These are phyloP conservation scores for Hyles lineata DNA, from an alignment of 2,888 invertebrate genomes.

Conservation along the genomic window DNA sequence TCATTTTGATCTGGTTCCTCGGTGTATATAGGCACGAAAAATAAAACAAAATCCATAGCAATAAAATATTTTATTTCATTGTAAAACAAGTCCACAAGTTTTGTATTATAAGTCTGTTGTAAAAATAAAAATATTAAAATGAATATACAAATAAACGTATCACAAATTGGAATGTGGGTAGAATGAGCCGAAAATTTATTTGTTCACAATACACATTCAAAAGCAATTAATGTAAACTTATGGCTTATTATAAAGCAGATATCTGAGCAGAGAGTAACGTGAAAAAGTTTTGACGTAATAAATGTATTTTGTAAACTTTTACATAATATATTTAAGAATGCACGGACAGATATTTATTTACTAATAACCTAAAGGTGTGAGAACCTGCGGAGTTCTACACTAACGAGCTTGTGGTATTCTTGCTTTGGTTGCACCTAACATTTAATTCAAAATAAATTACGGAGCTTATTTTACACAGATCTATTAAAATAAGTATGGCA, in stretches of 20 bases:
- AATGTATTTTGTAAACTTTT: background rate
- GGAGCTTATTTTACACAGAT: slow-evolving; percentile 27
- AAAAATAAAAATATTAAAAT: slow-evolving; percentile 45
- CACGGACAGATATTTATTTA: background rate
- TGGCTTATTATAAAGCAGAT: slow-evolving; percentile 18
- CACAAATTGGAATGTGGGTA: slow-evolving; percentile 30
- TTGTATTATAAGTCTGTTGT: slow-evolving; percentile 57
- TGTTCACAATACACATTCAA: background rate
- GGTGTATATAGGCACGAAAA: slow-evolving; percentile 25
- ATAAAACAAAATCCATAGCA: slow-evolving; percentile 59
- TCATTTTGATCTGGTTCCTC: background rate
- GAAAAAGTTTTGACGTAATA: background rate
- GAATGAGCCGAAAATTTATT: slow-evolving; percentile 30
- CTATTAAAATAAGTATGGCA: slow-evolving; percentile 65
- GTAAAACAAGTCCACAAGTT: slow-evolving; percentile 70
- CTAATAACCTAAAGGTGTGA: background rate
- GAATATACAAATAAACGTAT: slow-evolving; percentile 18
- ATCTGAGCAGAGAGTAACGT: slow-evolving; percentile 1
- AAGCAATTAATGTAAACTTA: slow-evolving; percentile 10
- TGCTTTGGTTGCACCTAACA: slow-evolving; percentile 31
- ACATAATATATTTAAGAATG: background rate
- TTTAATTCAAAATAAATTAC: slow-evolving; percentile 32
- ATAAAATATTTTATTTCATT: slow-evolving; percentile 80
- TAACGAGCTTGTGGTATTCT: slow-evolving; percentile 32
- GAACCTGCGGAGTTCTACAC: slow-evolving; percentile 24